Conservation (phyloP, 1,140 invertebrate species). For the Drosophila tsacasi region DNA sequence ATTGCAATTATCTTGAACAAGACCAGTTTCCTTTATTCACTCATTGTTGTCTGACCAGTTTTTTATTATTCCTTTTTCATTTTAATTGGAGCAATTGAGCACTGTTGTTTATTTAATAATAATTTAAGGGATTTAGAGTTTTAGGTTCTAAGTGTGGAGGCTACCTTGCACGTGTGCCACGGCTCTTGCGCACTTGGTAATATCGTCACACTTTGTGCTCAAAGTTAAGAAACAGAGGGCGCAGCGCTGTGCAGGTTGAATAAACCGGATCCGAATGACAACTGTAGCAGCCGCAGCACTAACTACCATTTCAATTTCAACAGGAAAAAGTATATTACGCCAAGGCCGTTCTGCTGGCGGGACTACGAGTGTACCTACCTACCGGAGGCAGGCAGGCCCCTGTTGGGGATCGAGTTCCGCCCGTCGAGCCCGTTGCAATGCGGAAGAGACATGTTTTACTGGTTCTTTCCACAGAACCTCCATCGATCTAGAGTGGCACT, state of each 20-base stretch:
- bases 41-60: background rate
- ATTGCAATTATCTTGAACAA: slow-evolving; percentile 12
- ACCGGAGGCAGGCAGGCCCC: slow-evolving; percentile 1
- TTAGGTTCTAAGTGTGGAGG: background rate
- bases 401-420: slow-evolving; percentile 30
- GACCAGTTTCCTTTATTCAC: background rate
- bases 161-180: background rate
- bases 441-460: slow-evolving; percentile 33
- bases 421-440: slow-evolving; percentile 8
- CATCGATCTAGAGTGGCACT: slow-evolving; percentile 10
- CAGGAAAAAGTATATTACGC: slow-evolving; percentile 27
- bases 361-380: slow-evolving; percentile 1
- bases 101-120: background rate
- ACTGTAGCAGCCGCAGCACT: slow-evolving; percentile 34
- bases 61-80: background rate
- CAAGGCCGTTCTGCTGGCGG: slow-evolving; percentile 46
- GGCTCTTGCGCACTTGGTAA: slow-evolving; percentile 2
- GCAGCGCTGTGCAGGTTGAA: slow-evolving; percentile 25
- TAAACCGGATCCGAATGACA: slow-evolving; percentile 57
- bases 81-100: background rate
- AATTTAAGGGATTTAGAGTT: background rate
- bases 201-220: slow-evolving; percentile 37
- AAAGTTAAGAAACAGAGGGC: slow-evolving; percentile 33
- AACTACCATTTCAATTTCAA: slow-evolving; percentile 38
- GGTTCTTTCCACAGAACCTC: slow-evolving; percentile 14